Evolutionary conservation across 1,140 invertebrate species (phyloP), one percentile per base, ranked within the genome.

Genomic region (Monochamus saltuarius): DNA sequence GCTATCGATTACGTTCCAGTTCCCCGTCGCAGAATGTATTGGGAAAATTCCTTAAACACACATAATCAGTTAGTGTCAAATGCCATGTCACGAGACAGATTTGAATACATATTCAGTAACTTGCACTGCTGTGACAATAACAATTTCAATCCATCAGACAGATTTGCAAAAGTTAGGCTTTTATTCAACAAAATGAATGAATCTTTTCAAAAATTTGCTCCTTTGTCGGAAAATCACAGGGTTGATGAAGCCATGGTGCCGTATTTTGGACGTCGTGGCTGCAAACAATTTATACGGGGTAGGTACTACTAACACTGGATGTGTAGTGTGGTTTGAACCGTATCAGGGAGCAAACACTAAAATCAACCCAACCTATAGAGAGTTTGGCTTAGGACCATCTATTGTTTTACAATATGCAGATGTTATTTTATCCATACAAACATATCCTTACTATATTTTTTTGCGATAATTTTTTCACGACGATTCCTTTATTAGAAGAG

Each of bases 391-490:
- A 34, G 68, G 66, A 46, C 51, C 61, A 10, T 50, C 42, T 40
- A 66, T 72, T 8, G 57, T 72, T 1, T 50, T 69, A 9, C 14
- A 52, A 8, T 69, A 58, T 58, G 45, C 60, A 29, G 66, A 69
- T 43, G 38, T 42, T n/a, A 16, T 67, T 7, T 49, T 17, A 39
- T 22, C 4, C 17, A 47, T 35, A 29, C 42, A 52, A 38, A 34
- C 7, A 4, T 37, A 55, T 35, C 9, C 37, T 1, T 35, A 17
- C 59, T 64, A 70, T 52, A 54, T 69, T 7, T 70, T n/a, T 61
- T 46, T 70, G 70, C 54, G 68, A 68, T 52, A 69, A 69, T 54
- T 70, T 70, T 60, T 70, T 72, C 61, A 43, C 64, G 3, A 61
- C 65, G 1, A 7, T 61, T 10, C n/a, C 42, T 52, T 34, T 70